Evolutionary conservation across 2,113 vertebrate species (phyloP).

Genomic region (Galbula dea): DNA sequence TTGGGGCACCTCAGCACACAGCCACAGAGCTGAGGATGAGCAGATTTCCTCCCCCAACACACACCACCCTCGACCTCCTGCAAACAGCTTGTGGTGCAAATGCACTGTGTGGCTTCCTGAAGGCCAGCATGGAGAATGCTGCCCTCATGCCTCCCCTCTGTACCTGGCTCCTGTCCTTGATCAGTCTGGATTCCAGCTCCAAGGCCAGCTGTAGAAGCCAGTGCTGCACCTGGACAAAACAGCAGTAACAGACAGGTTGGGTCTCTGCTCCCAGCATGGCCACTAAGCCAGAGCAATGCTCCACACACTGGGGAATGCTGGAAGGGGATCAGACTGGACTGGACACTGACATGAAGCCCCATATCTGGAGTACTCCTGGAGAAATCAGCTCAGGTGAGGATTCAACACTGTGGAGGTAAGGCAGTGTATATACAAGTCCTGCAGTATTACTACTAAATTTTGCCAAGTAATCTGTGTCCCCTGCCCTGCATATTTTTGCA

Average conservation of each 20-base stretch:
- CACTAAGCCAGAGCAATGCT: not conserved
- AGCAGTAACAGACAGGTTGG: not conserved
- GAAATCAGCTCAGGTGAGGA: not conserved
- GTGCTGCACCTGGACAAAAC: constrained; percentile 82
- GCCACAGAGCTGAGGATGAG: not conserved
- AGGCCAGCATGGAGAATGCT: not conserved
- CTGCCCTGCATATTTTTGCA: not conserved
- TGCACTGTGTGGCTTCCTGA: rapidly evolving
- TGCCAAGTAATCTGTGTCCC: not conserved
- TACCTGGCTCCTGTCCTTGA: constrained; percentile 88
- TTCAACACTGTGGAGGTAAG: not conserved
- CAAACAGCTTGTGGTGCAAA: not conserved
- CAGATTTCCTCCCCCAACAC: not conserved
- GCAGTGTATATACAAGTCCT: not conserved
- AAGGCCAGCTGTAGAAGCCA: constrained; percentile 93
- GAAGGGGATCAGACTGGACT: not conserved
- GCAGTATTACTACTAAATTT: not conserved
- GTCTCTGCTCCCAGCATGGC: not conserved
- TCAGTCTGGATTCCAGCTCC: constrained; percentile 91
- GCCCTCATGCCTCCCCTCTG: not conserved
- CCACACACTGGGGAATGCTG: not conserved
- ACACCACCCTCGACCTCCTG: not conserved
- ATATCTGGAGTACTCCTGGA: not conserved
- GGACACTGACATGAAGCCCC: not conserved
- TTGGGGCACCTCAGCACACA: not conserved